Evolutionary conservation across 2,888 invertebrate species (phyloP).

Genomic region (Cenopis cana): DNA sequence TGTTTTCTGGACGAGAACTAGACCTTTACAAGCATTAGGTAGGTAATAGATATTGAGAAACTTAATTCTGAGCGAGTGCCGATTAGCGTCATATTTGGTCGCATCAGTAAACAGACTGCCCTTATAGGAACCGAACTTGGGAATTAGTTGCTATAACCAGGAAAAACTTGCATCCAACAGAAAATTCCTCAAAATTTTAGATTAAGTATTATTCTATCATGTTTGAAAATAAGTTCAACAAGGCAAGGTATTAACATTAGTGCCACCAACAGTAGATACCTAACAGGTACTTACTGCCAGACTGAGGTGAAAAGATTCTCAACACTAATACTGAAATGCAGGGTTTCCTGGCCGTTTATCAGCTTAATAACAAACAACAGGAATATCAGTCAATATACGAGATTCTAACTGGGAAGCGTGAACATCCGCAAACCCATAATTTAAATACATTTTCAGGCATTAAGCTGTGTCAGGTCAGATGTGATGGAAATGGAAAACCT

Average conservation of each 20-base stretch:
- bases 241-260: neutral
- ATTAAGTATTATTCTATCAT: neutral
- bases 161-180: neutral
- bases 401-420: conserved; percentile 15
- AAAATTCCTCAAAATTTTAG: neutral
- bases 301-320: neutral
- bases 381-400: conserved; percentile 21
- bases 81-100: neutral
- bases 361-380: neutral
- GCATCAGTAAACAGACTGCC: neutral
- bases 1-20: too few species aligned
- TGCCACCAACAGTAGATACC: neutral
- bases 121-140: conserved; percentile 7
- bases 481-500: conserved; percentile 2
- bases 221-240: too few species aligned
- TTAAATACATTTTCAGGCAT: neutral
- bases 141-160: neutral
- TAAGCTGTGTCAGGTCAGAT: neutral
- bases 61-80: neutral
- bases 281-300: too few species aligned
- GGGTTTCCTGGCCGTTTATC: neutral
- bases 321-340: neutral
- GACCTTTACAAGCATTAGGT: too few species aligned
- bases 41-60: neutral
- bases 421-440: conserved; percentile 4